Evolutionary conservation across 2,888 invertebrate genomes (phyloP).

Genomic region (Pimpla rufipes): DNA sequence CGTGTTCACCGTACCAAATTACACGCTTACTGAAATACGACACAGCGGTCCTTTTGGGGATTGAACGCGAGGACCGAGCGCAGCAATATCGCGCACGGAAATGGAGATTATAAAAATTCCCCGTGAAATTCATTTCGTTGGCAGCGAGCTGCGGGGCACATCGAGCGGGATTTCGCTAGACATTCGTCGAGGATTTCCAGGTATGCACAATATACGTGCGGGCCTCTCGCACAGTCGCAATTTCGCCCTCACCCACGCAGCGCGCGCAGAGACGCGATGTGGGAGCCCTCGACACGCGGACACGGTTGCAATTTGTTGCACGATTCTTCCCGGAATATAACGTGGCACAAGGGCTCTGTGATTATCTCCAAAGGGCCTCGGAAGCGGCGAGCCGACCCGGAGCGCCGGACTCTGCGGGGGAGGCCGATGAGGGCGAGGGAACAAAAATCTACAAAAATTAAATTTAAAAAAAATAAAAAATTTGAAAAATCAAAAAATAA

Average conservation of each 20-base stretch:
- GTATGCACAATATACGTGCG: conserved; percentile 57
- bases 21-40: conserved; percentile 27
- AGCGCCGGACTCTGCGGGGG: conserved; percentile 50
- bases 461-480: conserved; percentile 6
- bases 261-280: background rate
- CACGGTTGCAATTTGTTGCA: conserved; percentile 72
- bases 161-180: conserved; percentile 68
- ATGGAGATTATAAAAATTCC: conserved; percentile 48
- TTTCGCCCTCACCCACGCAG: background rate
- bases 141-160: conserved; percentile 60
- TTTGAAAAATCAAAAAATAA: no score
- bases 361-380: conserved; percentile 70
- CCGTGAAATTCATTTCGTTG: conserved; percentile 50
- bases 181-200: conserved; percentile 67
- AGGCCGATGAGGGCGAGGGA: conserved; percentile 56
- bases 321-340: conserved; percentile 73
- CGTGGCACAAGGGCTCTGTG: conserved; percentile 71
- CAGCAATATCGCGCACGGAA: conserved; percentile 24
- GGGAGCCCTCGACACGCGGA: conserved; percentile 49
- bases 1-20: background rate
- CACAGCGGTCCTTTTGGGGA: conserved; percentile 27
- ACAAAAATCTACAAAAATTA: conserved; percentile 62
- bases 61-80: conserved; percentile 24
- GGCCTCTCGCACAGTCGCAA: conserved; percentile 18
- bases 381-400: conserved; percentile 44